phyloP scores from a whole-genome alignment of 2,113 vertebrate genomes.

The Erythrocebus patas region DNA sequence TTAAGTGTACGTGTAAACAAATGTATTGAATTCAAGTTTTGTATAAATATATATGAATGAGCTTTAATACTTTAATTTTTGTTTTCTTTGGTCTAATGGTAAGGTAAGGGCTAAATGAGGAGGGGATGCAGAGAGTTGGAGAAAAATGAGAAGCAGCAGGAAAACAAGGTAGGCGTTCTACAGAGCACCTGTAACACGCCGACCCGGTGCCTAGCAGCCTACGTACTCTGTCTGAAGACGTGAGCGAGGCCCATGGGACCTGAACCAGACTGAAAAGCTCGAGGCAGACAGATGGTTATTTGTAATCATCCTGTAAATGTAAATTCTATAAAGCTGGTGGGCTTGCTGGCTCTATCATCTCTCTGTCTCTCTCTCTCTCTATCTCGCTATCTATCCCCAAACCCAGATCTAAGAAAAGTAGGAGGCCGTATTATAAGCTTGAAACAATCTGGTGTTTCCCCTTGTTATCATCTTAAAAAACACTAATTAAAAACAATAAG shows the following conservation, averaged over 20 bases:
- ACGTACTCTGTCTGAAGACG: conserved; percentile 76
- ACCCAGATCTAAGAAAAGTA: conserved; percentile 64
- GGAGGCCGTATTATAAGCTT: conserved; percentile 58
- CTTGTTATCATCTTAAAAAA: conserved; percentile 54
- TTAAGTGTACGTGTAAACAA: neutral
- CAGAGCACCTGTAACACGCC: conserved; percentile 85
- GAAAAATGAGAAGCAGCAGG: conserved; percentile 72
- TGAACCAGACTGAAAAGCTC: conserved; percentile 81
- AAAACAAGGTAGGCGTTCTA: conserved; percentile 30
- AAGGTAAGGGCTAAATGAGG: neutral
- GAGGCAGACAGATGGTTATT: conserved; percentile 84
- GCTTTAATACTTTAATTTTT: neutral
- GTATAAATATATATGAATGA: neutral
- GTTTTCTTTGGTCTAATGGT: neutral
- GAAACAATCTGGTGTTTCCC: conserved; percentile 60
- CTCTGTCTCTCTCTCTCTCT: neutral
- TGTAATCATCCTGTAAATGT: conserved; percentile 84
- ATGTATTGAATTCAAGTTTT: neutral
- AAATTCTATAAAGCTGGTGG: conserved; percentile 77
- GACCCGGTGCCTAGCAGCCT: conserved; percentile 73
- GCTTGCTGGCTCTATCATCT: conserved; percentile 16
- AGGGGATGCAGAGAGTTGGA: neutral
- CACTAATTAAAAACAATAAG: conserved; percentile 42
- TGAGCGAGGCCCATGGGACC: conserved; percentile 72
- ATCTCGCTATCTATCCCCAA: neutral